Conservation (phyloP, 1,140 invertebrate genomes). For the Plutomurus gul region DNA sequence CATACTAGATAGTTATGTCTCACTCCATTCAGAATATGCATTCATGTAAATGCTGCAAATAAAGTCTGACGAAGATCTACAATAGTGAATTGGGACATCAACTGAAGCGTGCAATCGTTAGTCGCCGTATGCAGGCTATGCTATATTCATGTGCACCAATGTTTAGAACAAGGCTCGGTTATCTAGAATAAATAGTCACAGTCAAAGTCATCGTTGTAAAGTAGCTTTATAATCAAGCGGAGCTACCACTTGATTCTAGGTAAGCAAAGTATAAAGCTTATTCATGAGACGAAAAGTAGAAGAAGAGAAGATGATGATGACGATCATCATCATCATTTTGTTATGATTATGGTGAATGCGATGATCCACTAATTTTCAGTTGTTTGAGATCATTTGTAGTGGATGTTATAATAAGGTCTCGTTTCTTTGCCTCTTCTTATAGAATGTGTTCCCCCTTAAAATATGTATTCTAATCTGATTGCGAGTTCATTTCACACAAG, state of each 20-base stretch:
- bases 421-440: not conserved
- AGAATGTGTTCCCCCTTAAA: too few relatives aligned
- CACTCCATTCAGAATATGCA: not conserved
- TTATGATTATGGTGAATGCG: not conserved
- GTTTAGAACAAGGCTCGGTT: too few relatives aligned
- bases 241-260: not conserved
- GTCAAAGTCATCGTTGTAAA: not conserved
- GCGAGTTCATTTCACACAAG: too few relatives aligned
- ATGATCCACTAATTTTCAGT: constrained; percentile 17
- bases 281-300: not conserved
- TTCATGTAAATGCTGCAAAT: not conserved
- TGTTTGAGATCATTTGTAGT: not conserved
- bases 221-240: not conserved
- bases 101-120: not conserved
- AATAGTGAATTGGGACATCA: constrained; percentile 12
- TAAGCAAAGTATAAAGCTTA: constrained; percentile 4
- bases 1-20: too few relatives aligned
- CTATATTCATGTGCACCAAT: too few relatives aligned
- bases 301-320: constrained; percentile 1
- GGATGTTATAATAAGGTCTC: not conserved
- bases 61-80: not conserved
- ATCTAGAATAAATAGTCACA: too few relatives aligned
- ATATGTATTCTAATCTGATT: too few relatives aligned
- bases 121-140: too few relatives aligned
- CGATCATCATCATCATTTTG: constrained; percentile 13